phyloP scores from a whole-genome alignment of 2,888 invertebrate species.

The Euclidia mi region DNA sequence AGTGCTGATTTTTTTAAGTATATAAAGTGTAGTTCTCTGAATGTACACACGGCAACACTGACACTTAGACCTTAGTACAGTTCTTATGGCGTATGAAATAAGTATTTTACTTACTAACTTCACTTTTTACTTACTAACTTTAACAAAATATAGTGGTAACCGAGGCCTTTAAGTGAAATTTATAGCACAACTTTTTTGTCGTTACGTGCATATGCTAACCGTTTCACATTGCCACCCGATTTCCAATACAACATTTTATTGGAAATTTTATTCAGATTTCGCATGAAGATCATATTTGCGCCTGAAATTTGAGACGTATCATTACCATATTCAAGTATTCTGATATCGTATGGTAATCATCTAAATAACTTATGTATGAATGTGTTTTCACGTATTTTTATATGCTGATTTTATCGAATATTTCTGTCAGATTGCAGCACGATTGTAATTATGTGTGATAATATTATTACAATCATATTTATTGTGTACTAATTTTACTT shows the following conservation, averaged over 20 bases:
- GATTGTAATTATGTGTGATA: not conserved
- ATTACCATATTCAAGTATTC: constrained; percentile 39
- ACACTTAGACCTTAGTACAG: too few species aligned
- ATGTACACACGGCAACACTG: too few species aligned
- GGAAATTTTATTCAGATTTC: constrained; percentile 37
- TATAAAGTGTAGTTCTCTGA: too few species aligned
- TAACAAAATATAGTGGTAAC: constrained; percentile 45
- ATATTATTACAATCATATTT: too few species aligned
- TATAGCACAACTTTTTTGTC: constrained; percentile 58
- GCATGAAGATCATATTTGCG: constrained; percentile 34
- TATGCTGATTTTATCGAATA: not conserved
- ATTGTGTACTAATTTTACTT: too few species aligned
- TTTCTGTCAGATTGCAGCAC: not conserved
- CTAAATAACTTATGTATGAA: constrained; percentile 11
- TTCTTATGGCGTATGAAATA: too few species aligned
- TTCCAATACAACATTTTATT: constrained; percentile 40
- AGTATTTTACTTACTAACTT: too few species aligned
- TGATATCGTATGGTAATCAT: constrained; percentile 5
- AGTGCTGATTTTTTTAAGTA: too few species aligned
- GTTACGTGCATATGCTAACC: constrained; percentile 45
- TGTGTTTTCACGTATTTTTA: constrained; percentile 1
- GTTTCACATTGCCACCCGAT: constrained; percentile 36
- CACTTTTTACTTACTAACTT: too few species aligned
- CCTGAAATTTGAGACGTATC: constrained; percentile 28
- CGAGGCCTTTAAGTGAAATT: constrained; percentile 53